Evolutionary conservation across 37 sponge, comb jelly and placozoan genomes (phyloP).

Genomic region (Petrosia ficiformis): DNA sequence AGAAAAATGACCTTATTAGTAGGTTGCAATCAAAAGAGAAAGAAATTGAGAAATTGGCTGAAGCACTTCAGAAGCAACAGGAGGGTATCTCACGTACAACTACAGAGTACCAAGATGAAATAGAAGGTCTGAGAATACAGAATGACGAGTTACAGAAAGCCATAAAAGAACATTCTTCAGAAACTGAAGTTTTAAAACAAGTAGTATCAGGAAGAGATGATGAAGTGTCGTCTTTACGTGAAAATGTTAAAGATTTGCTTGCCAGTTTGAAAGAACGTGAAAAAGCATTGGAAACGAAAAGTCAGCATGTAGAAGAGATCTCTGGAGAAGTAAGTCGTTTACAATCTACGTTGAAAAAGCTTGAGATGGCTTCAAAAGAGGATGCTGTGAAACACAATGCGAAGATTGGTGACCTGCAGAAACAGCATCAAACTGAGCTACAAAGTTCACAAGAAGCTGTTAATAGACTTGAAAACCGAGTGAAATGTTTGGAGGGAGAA

Average conservation of each 20-base stretch:
- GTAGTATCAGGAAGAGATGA: slow-evolving; percentile 10
- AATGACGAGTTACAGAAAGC: not conserved
- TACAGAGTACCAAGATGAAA: not conserved
- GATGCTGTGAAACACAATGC: not conserved
- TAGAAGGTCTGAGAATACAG: slow-evolving; percentile 1
- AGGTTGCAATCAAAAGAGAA: not conserved
- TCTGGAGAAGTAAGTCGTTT: slow-evolving; percentile 15
- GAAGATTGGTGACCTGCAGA: not conserved
- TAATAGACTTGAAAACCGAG: not conserved
- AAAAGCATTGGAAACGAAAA: slow-evolving; percentile 19
- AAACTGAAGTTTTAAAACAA: slow-evolving; percentile 16
- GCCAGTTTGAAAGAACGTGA: not conserved
- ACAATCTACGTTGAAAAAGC: not conserved
- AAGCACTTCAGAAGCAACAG: not conserved
- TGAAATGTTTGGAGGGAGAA: not conserved
- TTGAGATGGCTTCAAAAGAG: not conserved
- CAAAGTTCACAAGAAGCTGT: not conserved
- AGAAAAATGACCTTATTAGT: too few species aligned
- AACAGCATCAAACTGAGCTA: not conserved
- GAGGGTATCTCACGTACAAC: not conserved
- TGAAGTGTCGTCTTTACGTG: not conserved
- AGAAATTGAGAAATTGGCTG: slow-evolving; percentile 7
- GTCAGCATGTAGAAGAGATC: not conserved
- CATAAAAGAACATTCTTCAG: slow-evolving; percentile 1
- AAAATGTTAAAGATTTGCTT: not conserved